A percentile compares a stretch with the other conserved stretches of the same genome.
Conservation (phyloP, 2,888 invertebrate species). For the Liopterus haemorrhoidalis region DNA sequence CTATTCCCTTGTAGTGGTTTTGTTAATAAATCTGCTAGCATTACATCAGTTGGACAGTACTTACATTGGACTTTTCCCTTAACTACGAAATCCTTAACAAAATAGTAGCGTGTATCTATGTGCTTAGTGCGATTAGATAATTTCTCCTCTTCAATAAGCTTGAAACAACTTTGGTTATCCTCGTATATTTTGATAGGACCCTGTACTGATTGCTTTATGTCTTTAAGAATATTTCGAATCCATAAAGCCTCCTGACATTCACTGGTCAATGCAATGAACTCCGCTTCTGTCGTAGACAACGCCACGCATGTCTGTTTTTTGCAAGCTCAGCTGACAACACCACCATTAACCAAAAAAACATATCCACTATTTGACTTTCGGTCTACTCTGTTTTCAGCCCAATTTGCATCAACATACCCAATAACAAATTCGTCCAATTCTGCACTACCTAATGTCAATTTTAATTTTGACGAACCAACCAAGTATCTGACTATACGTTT, state of each 20-base stretch:
- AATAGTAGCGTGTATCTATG: slow-evolving; percentile 25
- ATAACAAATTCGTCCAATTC: slow-evolving; percentile 1
- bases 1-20: slow-evolving; percentile 26
- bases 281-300: slow-evolving; percentile 32
- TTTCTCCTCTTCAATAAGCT: slow-evolving; percentile 16
- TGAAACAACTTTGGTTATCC: slow-evolving; percentile 28
- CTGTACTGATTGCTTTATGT: slow-evolving; percentile 1
- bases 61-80: slow-evolving; percentile 19
- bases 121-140: slow-evolving; percentile 19
- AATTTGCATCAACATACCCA: slow-evolving; percentile 39
- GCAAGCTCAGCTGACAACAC: slow-evolving; percentile 34
- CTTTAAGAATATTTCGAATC: slow-evolving; percentile 21
- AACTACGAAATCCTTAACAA: slow-evolving; percentile 4
- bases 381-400: slow-evolving; percentile 35
- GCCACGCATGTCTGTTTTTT: slow-evolving; percentile 34
- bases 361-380: slow-evolving; percentile 38
- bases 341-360: slow-evolving; percentile 29
- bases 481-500: slow-evolving; percentile 34
- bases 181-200: slow-evolving; percentile 19
- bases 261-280: slow-evolving; percentile 31
- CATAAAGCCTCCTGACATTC: slow-evolving; percentile 26
- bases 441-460: slow-evolving; percentile 21
- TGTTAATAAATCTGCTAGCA: slow-evolving; percentile 33
- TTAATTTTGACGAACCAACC: slow-evolving; percentile 26
- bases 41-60: slow-evolving; percentile 34